Evolutionary conservation across 2,113 vertebrate genomes (phyloP).

Genomic region (Felis chaus): DNA sequence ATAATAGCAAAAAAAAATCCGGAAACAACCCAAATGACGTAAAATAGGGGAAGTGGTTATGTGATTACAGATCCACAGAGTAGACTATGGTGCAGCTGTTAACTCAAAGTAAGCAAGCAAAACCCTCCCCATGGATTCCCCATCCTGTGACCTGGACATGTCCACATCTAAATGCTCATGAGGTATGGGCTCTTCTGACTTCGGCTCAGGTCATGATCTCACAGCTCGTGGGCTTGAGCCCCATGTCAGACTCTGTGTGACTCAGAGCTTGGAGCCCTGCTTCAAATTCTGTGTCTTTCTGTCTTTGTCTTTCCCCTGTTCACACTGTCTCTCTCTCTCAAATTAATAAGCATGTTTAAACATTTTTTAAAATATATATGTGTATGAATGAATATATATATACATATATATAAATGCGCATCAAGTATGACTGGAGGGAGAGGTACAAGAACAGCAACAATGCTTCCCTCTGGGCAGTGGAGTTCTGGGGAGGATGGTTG

Average conservation of each 20-base stretch:
- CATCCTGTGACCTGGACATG: rapidly evolving
- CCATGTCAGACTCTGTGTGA: too few relatives aligned
- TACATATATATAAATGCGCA: too few relatives aligned
- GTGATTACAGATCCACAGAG: background rate
- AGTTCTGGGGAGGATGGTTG: background rate
- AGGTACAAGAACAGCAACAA: rapidly evolving
- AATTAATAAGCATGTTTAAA: too few relatives aligned
- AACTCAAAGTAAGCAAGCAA: background rate
- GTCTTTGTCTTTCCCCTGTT: too few relatives aligned
- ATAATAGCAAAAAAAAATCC: background rate
- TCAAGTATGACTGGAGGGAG: background rate
- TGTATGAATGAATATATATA: too few relatives aligned
- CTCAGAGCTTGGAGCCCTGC: too few relatives aligned
- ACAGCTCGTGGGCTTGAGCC: too few relatives aligned
- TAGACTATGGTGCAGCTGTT: background rate
- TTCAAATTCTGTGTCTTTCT: too few relatives aligned
- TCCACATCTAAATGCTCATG: rapidly evolving
- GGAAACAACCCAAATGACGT: background rate
- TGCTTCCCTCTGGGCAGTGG: background rate
- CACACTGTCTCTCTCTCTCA: too few relatives aligned
- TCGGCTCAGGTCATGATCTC: too few relatives aligned
- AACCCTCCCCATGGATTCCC: rapidly evolving
- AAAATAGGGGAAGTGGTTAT: background rate
- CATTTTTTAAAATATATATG: too few relatives aligned
- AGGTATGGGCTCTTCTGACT: too few relatives aligned